phyloP scores from a whole-genome alignment of 2,888 invertebrate genomes.

The Caenorhabditis sp. region DNA sequence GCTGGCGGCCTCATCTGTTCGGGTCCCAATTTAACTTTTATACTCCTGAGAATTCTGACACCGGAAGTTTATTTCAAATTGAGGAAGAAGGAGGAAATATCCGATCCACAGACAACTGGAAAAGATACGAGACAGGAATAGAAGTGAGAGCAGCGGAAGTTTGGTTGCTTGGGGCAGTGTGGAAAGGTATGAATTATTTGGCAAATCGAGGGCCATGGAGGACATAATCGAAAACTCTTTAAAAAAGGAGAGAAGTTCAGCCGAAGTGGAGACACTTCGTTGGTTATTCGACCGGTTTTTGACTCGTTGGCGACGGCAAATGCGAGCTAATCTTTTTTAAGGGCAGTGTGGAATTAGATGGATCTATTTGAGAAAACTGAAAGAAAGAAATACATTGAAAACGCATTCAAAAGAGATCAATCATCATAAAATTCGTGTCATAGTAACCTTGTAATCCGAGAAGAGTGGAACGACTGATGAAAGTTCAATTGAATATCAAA shows the following conservation, averaged over 20 bases:
- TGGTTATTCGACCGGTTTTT: slow-evolving; percentile 59
- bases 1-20: slow-evolving; percentile 53
- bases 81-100: not conserved
- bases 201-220: not conserved
- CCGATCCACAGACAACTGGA: not conserved
- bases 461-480: too few species aligned
- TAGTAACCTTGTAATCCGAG: not conserved
- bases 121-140: slow-evolving; percentile 23
- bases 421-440: not conserved
- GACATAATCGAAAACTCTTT: slow-evolving; percentile 20
- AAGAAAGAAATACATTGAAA: slow-evolving; percentile 14
- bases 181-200: slow-evolving; percentile 55
- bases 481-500: too few species aligned
- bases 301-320: slow-evolving; percentile 18
- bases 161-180: slow-evolving; percentile 28
- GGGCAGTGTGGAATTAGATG: slow-evolving; percentile 42
- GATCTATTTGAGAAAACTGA: slow-evolving; percentile 21
- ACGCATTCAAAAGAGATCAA: slow-evolving; percentile 11
- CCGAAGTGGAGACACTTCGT: slow-evolving; percentile 28
- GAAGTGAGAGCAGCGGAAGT: slow-evolving; percentile 47
- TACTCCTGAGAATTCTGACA: slow-evolving; percentile 48
- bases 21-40: slow-evolving; percentile 53
- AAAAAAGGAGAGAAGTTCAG: slow-evolving; percentile 8
- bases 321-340: slow-evolving; percentile 39
- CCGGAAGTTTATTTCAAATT: slow-evolving; percentile 43